Evolutionary conservation across 2,888 invertebrate genomes (phyloP), one percentile per base, ranked within the genome.

Genomic region (Callyntrura guangdongensis): DNA sequence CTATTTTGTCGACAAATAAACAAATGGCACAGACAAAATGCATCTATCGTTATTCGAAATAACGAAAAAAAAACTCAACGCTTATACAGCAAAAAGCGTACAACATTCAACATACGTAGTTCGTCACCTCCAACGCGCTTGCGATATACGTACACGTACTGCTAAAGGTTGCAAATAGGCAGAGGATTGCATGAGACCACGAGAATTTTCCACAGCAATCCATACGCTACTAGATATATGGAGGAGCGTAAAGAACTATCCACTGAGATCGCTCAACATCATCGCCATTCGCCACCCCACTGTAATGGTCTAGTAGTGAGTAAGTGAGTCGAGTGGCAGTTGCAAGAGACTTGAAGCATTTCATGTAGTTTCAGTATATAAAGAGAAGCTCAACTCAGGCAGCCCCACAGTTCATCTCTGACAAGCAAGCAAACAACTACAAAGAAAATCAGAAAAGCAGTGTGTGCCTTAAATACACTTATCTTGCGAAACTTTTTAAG

Each of bases 401-500:
- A 8, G 14, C 8, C 22, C 22, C 81, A 59, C 59, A 81, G 53
- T 81, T 81, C 27, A 25, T 20, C 25, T n/a, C 36, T 9, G 36
- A 59, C 81, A 81, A 81, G 59, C 81, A 81, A 81, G 12, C n/a
- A 59, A 27, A 81, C n/a, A 25, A 81, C 56, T 27, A 81, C 56
- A 81, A 27, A 81, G n/a, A n/a, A n/a, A n/a, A n/a, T n/a, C n/a
- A n/a, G n/a, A n/a, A n/a, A n/a, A n/a, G n/a, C n/a, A n/a, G n/a
- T n/a, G n/a, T n/a, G n/a, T n/a, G n/a, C n/a, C n/a, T n/a, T n/a
- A n/a, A n/a, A n/a, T n/a, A n/a, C n/a, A n/a, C n/a, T n/a, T n/a
- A n/a, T n/a, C n/a, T n/a, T n/a, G n/a, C n/a, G n/a, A n/a, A n/a
- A n/a, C n/a, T n/a, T n/a, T n/a, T n/a, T n/a, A n/a, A n/a, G n/a